phyloP scores from a whole-genome alignment of 2,113 vertebrate species.

The Lynx canadensis region DNA sequence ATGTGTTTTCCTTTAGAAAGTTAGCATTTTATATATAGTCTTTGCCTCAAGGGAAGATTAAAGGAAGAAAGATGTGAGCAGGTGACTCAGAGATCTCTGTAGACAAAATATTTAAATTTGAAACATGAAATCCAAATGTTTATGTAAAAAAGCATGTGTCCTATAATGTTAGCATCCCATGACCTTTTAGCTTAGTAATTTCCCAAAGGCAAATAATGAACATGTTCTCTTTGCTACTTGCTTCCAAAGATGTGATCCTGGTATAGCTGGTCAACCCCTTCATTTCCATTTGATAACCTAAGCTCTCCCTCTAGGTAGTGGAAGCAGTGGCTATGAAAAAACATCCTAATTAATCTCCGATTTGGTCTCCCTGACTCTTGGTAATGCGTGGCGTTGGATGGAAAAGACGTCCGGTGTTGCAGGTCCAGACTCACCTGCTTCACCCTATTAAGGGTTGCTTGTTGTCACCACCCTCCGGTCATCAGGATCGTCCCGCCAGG shows the following conservation, averaged over 20 bases:
- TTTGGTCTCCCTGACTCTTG: background rate
- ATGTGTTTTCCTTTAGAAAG: conserved; percentile 34
- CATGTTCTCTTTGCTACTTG: background rate
- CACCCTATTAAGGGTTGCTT: background rate
- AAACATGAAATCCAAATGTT: conserved; percentile 45
- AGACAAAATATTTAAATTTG: conserved; percentile 60
- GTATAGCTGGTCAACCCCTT: background rate
- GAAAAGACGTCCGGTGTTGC: background rate
- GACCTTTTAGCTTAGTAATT: background rate
- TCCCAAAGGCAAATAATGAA: background rate
- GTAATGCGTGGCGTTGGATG: background rate
- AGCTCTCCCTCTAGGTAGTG: background rate
- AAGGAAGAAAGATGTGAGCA: conserved; percentile 18
- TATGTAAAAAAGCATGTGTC: conserved; percentile 11
- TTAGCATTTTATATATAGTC: conserved; percentile 1
- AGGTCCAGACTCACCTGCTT: background rate
- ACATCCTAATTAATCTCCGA: background rate
- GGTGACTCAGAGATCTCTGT: conserved; percentile 58
- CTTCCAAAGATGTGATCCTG: background rate
- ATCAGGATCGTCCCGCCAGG: background rate
- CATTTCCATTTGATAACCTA: background rate
- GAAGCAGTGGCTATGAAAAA: background rate
- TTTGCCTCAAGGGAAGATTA: conserved; percentile 17
- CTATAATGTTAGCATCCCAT: background rate
- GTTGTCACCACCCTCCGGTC: background rate